phyloP scores from a whole-genome alignment of 2,113 vertebrate genomes.

The Dascyllus trimaculatus region DNA sequence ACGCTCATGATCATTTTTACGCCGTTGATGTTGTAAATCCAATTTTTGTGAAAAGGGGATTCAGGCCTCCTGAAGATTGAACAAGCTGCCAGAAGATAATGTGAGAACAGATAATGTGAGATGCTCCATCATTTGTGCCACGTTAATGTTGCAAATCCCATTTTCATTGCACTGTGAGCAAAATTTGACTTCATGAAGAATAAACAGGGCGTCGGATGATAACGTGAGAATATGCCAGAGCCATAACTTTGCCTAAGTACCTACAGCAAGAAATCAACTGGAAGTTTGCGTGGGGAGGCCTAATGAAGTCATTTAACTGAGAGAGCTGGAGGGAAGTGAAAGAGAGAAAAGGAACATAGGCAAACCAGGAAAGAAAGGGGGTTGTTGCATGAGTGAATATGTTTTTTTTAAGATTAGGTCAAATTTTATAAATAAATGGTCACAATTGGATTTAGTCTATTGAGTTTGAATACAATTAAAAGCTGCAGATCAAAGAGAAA shows the following conservation, averaged over 20 bases:
- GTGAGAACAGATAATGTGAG: conserved; percentile 4
- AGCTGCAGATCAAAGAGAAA: background rate
- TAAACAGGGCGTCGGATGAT: conserved; percentile 6
- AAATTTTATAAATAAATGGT: background rate
- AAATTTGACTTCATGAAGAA: background rate
- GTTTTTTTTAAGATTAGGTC: background rate
- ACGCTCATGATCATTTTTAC: background rate
- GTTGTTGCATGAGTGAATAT: background rate
- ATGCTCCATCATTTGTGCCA: background rate
- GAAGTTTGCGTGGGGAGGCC: conserved; percentile 2
- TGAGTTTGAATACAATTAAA: background rate
- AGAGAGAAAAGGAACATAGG: background rate
- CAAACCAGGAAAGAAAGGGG: background rate
- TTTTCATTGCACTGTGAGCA: conserved; percentile 11
- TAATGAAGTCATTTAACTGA: conserved; percentile 21
- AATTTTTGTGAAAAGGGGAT: background rate
- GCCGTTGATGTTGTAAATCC: background rate
- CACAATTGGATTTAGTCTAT: background rate
- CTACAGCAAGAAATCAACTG: conserved; percentile 25
- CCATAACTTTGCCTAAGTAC: conserved; percentile 15
- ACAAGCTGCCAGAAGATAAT: background rate
- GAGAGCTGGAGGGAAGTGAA: conserved; percentile 5
- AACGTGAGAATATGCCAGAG: conserved; percentile 5
- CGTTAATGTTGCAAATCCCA: background rate
- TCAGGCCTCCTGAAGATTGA: background rate